Conservation (phyloP, 2,113 vertebrate species). For the Eleginops maclovinus region DNA sequence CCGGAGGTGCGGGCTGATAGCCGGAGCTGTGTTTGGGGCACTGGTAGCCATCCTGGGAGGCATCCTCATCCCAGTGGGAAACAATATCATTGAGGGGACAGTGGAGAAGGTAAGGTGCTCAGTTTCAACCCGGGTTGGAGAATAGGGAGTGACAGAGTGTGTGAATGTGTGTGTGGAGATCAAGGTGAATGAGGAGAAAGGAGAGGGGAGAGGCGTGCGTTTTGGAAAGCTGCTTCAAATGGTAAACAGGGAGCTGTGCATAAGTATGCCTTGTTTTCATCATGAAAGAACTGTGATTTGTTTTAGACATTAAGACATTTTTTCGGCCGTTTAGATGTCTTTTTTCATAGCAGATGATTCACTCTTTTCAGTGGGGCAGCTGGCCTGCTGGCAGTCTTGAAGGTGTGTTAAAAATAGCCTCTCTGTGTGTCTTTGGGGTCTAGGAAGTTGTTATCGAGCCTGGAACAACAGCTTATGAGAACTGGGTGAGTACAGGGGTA, state of each 20-base stretch:
- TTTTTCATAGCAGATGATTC: slow-evolving; percentile 23
- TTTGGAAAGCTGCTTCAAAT: slow-evolving; percentile 32
- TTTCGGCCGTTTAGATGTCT: not conserved
- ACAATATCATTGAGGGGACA: slow-evolving; percentile 83
- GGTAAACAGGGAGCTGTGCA: slow-evolving; percentile 42
- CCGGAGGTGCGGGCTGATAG: slow-evolving; percentile 81
- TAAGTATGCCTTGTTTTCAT: slow-evolving; percentile 17
- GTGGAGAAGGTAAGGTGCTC: slow-evolving; percentile 87
- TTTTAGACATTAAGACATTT: not conserved
- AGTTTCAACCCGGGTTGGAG: slow-evolving; percentile 34
- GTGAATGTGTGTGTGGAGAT: slow-evolving; percentile 42
- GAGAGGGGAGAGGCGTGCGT: slow-evolving; percentile 19
- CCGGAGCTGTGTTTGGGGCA: slow-evolving; percentile 85
- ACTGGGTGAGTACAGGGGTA: slow-evolving; percentile 87
- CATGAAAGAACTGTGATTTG: slow-evolving; percentile 35
- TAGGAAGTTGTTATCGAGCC: slow-evolving; percentile 90
- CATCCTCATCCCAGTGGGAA: slow-evolving; percentile 89
- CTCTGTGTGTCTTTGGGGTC: slow-evolving; percentile 62
- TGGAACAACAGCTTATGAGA: slow-evolving; percentile 90
- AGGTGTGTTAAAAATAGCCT: slow-evolving; percentile 71
- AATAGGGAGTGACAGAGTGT: slow-evolving; percentile 22
- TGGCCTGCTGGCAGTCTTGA: slow-evolving; percentile 67
- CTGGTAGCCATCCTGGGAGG: slow-evolving; percentile 88
- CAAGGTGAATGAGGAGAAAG: slow-evolving; percentile 73
- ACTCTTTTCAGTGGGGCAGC: slow-evolving; percentile 53